These are phyloP conservation scores for Neomorphus geoffroyi DNA, from an alignment of 2,797 vertebrate genomes.

Conservation along the genomic window DNA sequence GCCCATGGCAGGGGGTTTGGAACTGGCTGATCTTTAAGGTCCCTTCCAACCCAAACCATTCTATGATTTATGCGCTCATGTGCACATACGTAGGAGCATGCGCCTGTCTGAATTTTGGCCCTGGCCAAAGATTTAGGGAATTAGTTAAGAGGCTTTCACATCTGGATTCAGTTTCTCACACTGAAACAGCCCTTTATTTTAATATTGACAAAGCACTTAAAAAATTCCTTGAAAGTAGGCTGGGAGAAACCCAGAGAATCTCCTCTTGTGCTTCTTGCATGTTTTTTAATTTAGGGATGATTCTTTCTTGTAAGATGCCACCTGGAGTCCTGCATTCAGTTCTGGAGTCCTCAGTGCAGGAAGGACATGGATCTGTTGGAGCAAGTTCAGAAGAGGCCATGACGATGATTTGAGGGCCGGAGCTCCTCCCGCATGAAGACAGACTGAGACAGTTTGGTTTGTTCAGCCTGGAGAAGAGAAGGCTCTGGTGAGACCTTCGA, in stretches of 20 bases:
- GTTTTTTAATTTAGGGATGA: neutral
- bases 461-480: too few species aligned
- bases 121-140: neutral
- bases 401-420: too few species aligned
- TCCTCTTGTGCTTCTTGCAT: neutral
- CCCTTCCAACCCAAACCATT: too few species aligned
- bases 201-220: neutral
- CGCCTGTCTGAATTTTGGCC: neutral
- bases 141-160: neutral
- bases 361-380: too few species aligned
- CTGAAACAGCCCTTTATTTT: neutral
- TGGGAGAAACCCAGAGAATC: neutral
- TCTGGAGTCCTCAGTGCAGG: too few species aligned
- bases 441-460: too few species aligned
- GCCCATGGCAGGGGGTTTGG: too few species aligned
- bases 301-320: neutral
- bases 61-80: neutral
- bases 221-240: neutral
- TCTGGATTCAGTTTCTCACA: neutral
- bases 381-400: too few species aligned
- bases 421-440: too few species aligned
- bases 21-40: too few species aligned
- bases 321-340: too few species aligned
- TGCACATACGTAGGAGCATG: fast-evolving
- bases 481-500: too few species aligned